Evolutionary conservation across 2,113 vertebrate species (phyloP).

Genomic region (zebrafish (Danio rerio)): DNA sequence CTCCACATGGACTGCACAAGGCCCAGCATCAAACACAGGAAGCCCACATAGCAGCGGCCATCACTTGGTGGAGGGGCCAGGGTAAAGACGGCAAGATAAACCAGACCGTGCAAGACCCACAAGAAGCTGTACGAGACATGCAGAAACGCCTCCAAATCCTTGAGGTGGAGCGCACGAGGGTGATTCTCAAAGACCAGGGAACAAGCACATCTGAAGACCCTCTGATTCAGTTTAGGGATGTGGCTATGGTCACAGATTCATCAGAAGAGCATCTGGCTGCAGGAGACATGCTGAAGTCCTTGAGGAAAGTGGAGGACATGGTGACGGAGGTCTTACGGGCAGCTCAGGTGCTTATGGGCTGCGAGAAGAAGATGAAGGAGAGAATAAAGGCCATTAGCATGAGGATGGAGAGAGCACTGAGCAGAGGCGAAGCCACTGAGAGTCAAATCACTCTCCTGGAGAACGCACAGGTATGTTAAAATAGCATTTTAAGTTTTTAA

Average conservation of each 20-base stretch:
- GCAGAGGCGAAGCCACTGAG: slow-evolving; percentile 56
- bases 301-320: slow-evolving; percentile 69
- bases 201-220: slow-evolving; percentile 58
- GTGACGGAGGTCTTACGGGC: slow-evolving; percentile 64
- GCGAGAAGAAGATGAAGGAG: slow-evolving; percentile 66
- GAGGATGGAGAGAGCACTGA: slow-evolving; percentile 68
- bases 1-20: slow-evolving; percentile 63
- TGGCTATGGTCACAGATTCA: slow-evolving; percentile 61
- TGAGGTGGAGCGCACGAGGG: slow-evolving; percentile 59
- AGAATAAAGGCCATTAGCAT: slow-evolving; percentile 70
- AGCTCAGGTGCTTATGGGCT: slow-evolving; percentile 64
- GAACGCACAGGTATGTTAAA: no score
- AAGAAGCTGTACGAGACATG: slow-evolving; percentile 66
- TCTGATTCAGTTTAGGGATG: slow-evolving; percentile 58
- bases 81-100: slow-evolving; percentile 58
- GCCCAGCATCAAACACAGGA: slow-evolving; percentile 59
- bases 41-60: slow-evolving; percentile 66
- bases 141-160: slow-evolving; percentile 64
- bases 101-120: slow-evolving; percentile 49
- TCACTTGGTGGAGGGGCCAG: slow-evolving; percentile 71
- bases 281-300: slow-evolving; percentile 62
- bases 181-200: slow-evolving; percentile 53
- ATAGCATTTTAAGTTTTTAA: no score
- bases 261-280: slow-evolving; percentile 47
- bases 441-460: slow-evolving; percentile 64